Evolutionary conservation across 2,888 invertebrate species (phyloP), one percentile per base, ranked within the genome.

Genomic region (Cerastis rubricosa): DNA sequence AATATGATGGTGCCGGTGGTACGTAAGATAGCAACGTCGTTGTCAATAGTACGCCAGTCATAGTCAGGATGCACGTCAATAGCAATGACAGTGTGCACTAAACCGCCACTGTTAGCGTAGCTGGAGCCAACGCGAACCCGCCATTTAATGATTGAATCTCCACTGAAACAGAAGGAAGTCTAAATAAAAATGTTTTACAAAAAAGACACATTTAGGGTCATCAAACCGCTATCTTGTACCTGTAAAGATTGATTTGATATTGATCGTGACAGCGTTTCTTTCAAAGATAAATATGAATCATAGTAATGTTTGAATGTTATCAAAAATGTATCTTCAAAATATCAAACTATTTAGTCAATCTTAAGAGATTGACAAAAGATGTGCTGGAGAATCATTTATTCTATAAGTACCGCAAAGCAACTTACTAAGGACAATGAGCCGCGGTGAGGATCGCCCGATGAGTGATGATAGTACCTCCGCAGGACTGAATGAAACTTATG

Each of bases 381-480:
- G 2, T 6, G n/a, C 17, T n/a, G 17, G 5, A 14, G 8, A n/a
- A 35, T 14, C 47, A 2, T 35, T 35, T 19, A 29, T 61, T 19
- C 59, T 61, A 11, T 61, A 61, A 14, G 14, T 22, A 43, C 14
- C n/a, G 22, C 1, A n/a, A 22, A 59, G 4, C 25, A 61, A 92
- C 91, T 89, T 89, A 93, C 94, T 25, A 1, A 4, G 88, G 84
- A 76, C 94, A 94, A 64, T 93, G 93, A n/a, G 90, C 93, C 51
- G 93, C 93, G 5, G 93, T 89, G 5, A 94, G 86, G 17, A 93
- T 77, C 11, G 90, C 80, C 65, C 91, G 86, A 40, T 80, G 82
- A 78, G 89, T 93, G 17, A 94, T n/a, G 35, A 94, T 89, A n/a
- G 89, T 81, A 4, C 93, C 93, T 17, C 90, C 92, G n/a, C 92